Evolutionary conservation across 2,113 vertebrate genomes (phyloP), one percentile per base, ranked within the genome.

Genomic region (Cyanoderma ruficeps): DNA sequence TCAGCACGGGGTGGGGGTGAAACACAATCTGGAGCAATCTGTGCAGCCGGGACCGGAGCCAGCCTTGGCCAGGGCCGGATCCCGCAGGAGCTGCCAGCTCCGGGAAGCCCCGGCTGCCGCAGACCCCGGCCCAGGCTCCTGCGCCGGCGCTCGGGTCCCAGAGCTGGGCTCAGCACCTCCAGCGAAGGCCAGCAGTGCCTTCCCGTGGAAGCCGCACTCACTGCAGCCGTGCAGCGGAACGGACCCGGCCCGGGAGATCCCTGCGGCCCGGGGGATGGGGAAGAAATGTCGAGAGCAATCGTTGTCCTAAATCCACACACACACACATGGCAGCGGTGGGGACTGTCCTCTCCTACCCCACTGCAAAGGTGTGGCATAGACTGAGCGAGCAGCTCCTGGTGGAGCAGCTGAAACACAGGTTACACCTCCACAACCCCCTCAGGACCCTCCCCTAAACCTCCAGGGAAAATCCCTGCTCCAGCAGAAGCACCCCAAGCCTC

Each of bases 121-220:
- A 17, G 31, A 25, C 22, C 84, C 22, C 72, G 30, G 30, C 27
- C 72, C 56, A 2, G 2, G 0, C 12, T 67, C 10, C 53, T 7
- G 2, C 37, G 16, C 21, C 41, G 9, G 52, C 3, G 0, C 44
- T 64, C 14, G 5, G 2, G 4, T 18, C 25, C 46, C 64, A 23
- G 5, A 42, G 18, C 79, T 1, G 55, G 25, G 42, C 16, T 72
- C 57, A 3, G 50, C 55, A 7, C n/a, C 71, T 35, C 55, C 83
- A 90, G 83, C 59, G 19, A 67, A 91, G 91, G 78, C 27, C 96
- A 35, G 69, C 96, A 96, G 70, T 88, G 92, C 95, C 96, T 80
- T 92, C 96, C 67, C 27, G 88, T 74, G 97, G 96, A 64, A 15
- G 30, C 35, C 6, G 4, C 28, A 3, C 94, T 88, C 89, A 90